These are phyloP conservation scores for Mycetomoellerius zeteki DNA, from an alignment of 1,140 invertebrate species.

Conservation along the genomic window DNA sequence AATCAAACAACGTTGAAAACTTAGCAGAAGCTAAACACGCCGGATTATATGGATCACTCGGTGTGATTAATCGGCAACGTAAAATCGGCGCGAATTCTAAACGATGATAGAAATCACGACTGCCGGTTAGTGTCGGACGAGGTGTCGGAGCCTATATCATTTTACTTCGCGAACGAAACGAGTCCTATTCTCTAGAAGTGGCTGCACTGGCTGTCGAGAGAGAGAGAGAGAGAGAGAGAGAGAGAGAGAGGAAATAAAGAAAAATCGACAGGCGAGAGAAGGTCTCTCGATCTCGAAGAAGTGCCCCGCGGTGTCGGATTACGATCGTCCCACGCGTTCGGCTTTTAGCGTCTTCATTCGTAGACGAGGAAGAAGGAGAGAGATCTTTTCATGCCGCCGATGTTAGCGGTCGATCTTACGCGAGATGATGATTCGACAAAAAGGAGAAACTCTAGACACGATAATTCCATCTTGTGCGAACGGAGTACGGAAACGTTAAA, in stretches of 20 bases:
- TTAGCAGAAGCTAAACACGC: not conserved
- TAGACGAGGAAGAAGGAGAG: conserved; percentile 14
- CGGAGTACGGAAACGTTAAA: conserved; percentile 22
- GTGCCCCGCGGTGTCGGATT: conserved; percentile 59
- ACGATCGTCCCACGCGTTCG: conserved; percentile 64
- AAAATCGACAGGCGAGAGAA: conserved; percentile 12
- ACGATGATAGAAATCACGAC: conserved; percentile 25
- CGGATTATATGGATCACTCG: not conserved
- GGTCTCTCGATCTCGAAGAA: conserved; percentile 38
- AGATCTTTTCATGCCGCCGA: conserved; percentile 57
- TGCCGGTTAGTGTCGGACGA: not conserved
- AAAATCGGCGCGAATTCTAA: not conserved
- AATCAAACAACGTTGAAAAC: conserved; percentile 15
- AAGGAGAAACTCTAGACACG: conserved; percentile 62
- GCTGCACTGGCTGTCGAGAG: not conserved
- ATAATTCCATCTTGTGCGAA: conserved; percentile 42
- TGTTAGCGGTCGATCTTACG: conserved; percentile 48
- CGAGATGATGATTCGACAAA: conserved; percentile 69
- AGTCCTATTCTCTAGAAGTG: conserved; percentile 32
- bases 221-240: too few species aligned
- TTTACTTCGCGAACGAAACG: not conserved
- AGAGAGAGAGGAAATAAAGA: conserved; percentile 47
- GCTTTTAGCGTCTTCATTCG: conserved; percentile 63
- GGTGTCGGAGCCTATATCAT: not conserved
- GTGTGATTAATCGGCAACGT: conserved; percentile 4